Percentiles rank a stretch among this genome's conserved stretches.
Evolutionary conservation across 2,797 vertebrate genomes (phyloP).

Genomic region (Taenioides sp.): DNA sequence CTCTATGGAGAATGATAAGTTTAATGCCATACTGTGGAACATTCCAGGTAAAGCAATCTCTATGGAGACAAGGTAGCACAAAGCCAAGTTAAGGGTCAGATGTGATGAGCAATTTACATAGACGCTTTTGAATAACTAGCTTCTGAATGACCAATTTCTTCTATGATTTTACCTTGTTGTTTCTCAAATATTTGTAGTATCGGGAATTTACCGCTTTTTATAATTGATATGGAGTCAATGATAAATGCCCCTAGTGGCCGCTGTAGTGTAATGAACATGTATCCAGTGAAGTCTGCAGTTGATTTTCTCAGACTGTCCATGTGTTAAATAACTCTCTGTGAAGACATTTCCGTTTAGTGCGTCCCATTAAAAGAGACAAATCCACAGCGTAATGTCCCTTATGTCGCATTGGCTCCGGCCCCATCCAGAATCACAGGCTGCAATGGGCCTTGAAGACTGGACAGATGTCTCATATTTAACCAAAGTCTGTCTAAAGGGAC

Average conservation of each 20-base stretch:
- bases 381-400: conserved; percentile 51
- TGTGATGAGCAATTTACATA: not conserved
- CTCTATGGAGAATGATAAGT: no score
- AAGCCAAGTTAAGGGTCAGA: no score
- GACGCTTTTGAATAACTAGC: not conserved
- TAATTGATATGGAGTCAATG: not conserved
- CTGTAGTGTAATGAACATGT: not conserved
- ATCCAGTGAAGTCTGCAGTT: conserved; percentile 2
- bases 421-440: conserved; percentile 28
- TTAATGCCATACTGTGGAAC: no score
- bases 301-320: conserved; percentile 10
- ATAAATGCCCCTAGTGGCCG: not conserved
- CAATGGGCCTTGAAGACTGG: conserved; percentile 41
- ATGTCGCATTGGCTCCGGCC: conserved; percentile 52
- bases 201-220: not conserved
- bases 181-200: not conserved
- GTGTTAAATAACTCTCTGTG: conserved; percentile 3
- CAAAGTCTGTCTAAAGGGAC: conserved; percentile 36
- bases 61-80: no score
- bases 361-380: not conserved
- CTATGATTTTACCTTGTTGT: not conserved
- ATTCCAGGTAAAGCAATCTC: not conserved
- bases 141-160: not conserved
- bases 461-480: conserved; percentile 54
- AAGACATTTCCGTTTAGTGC: not conserved